Conservation (phyloP, 2,797 vertebrate species). For the Alauda arvensis region DNA sequence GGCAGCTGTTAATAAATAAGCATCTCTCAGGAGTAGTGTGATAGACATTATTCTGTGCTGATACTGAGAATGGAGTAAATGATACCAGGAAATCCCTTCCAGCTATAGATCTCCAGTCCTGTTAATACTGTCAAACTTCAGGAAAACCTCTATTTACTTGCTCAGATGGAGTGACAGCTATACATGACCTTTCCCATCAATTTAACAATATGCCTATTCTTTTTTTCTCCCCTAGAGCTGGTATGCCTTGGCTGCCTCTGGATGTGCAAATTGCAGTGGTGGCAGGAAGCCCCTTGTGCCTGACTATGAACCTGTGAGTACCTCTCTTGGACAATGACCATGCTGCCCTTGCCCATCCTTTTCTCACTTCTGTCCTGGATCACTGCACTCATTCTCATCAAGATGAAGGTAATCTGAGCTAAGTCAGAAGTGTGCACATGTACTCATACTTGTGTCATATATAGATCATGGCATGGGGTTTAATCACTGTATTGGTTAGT, state of each 20-base stretch:
- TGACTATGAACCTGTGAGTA: not conserved
- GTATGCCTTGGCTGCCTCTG: not conserved
- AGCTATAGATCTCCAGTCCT: not conserved
- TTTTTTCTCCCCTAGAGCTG: accelerated
- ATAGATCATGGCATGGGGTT: not conserved
- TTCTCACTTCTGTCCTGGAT: not conserved
- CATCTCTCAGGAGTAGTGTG: not conserved
- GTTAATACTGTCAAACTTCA: slow-evolving; percentile 14
- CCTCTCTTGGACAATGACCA: not conserved
- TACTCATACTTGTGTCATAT: not conserved
- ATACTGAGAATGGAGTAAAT: not conserved
- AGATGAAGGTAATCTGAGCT: not conserved
- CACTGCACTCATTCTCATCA: not conserved
- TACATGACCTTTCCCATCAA: not conserved
- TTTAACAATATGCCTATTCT: not conserved
- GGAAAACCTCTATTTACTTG: not conserved
- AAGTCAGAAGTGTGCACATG: not conserved
- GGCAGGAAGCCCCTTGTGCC: not conserved
- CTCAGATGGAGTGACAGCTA: not conserved
- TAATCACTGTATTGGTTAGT: not conserved
- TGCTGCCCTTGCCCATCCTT: not conserved
- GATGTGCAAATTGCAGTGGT: not conserved
- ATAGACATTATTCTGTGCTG: not conserved
- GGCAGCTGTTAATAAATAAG: not conserved
- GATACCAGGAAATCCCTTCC: not conserved